A percentile compares a stretch with the other conserved stretches of the same genome.
phyloP scores from a whole-genome alignment of 2,888 invertebrate species.

The Catocala nupta region DNA sequence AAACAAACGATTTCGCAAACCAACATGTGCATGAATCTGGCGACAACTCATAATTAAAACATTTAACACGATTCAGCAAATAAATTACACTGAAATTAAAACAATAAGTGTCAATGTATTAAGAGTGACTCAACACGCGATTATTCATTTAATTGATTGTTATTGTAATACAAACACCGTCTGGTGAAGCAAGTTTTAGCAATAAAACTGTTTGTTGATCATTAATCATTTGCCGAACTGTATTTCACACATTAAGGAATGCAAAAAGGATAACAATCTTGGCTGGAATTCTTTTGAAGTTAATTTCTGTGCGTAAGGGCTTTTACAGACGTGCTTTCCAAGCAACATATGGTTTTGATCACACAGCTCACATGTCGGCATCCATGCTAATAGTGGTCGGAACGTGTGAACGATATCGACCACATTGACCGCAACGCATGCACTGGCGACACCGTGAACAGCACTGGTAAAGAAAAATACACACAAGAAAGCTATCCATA shows the following conservation, averaged over 20 bases:
- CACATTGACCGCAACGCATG: no score
- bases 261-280: slow-evolving; percentile 14
- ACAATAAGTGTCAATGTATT: slow-evolving; percentile 33
- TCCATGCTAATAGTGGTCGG: no score
- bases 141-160: slow-evolving; percentile 54
- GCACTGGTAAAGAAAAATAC: no score
- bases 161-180: slow-evolving; percentile 34
- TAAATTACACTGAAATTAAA: slow-evolving; percentile 44
- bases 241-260: not conserved
- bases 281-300: slow-evolving; percentile 9
- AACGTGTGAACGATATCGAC: no score
- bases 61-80: slow-evolving; percentile 32
- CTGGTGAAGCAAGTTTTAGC: slow-evolving; percentile 33
- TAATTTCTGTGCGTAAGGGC: slow-evolving; percentile 4
- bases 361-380: no score
- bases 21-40: slow-evolving; percentile 29
- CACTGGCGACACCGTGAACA: no score
- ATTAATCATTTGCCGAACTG: slow-evolving; percentile 1
- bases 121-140: slow-evolving; percentile 46
- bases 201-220: slow-evolving; percentile 14
- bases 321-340: not conserved
- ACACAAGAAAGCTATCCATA: no score
- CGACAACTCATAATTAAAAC: slow-evolving; percentile 45
- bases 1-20: slow-evolving; percentile 25
- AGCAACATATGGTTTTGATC: not conserved